phyloP scores from a whole-genome alignment of 2,888 invertebrate species.

The Tanypteryx hageni region DNA sequence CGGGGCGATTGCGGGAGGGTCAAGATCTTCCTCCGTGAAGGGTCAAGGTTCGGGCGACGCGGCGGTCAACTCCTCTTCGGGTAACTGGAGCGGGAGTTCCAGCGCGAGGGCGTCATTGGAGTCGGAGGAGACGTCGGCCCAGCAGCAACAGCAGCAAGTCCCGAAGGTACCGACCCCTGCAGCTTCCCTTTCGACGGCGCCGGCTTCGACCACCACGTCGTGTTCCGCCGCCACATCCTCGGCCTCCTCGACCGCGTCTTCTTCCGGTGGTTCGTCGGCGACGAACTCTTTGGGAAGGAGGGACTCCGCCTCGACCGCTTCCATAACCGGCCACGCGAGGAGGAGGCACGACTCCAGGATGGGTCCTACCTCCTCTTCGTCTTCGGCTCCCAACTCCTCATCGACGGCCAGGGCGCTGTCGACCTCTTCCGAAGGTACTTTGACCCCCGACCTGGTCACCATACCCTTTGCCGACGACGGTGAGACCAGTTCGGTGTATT shows the following conservation, averaged over 20 bases:
- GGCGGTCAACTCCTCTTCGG: constrained; percentile 89
- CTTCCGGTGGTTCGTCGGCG: constrained; percentile 83
- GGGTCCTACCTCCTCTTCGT: constrained; percentile 41
- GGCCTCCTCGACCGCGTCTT: constrained; percentile 40
- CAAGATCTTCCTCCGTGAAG: background rate
- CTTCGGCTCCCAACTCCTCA: constrained; percentile 10
- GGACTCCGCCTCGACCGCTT: constrained; percentile 93
- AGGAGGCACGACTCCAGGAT: constrained; percentile 73
- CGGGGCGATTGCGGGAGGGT: background rate
- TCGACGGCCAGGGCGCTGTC: constrained; percentile 43
- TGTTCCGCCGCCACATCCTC: constrained; percentile 47
- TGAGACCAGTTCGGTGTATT: constrained; percentile 94
- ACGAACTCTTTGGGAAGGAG: constrained; percentile 96
- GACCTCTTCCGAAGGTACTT: constrained; percentile 81
- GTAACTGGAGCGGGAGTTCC: constrained; percentile 96
- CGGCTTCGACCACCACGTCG: constrained; percentile 42
- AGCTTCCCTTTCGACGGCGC: constrained; percentile 31
- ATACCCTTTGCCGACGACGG: constrained; percentile 82
- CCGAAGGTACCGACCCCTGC: constrained; percentile 23
- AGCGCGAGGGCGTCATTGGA: constrained; percentile 91
- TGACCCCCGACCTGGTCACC: constrained; percentile 85
- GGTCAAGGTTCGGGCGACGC: constrained; percentile 80
- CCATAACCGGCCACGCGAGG: constrained; percentile 91
- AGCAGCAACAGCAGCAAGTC: background rate
- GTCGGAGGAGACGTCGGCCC: constrained; percentile 86